These are phyloP conservation scores for Mythimna impura DNA, from an alignment of 2,888 invertebrate species.

Conservation along the genomic window DNA sequence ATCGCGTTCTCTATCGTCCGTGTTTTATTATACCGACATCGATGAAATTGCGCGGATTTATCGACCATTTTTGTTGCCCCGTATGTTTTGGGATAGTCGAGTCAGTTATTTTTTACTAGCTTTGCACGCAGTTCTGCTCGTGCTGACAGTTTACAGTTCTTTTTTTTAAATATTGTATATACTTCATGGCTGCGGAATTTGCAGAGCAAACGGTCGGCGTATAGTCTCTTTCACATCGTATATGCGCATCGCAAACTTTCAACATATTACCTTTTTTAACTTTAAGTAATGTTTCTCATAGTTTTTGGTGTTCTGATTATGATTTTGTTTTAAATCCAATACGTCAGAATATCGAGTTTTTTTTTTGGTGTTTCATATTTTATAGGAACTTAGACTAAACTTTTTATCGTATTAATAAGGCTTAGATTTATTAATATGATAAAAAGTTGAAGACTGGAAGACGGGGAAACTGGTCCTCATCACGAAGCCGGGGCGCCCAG, in stretches of 20 bases:
- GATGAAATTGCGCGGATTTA: conserved; percentile 61
- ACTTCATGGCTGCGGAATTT: background rate
- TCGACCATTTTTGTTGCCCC: conserved; percentile 51
- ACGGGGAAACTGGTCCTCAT: too few relatives aligned
- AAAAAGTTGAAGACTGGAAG: too few relatives aligned
- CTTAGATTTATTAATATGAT: too few relatives aligned
- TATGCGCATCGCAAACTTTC: too few relatives aligned
- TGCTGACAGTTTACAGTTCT: conserved; percentile 7
- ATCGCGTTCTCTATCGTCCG: conserved; percentile 61
- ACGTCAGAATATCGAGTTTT: too few relatives aligned
- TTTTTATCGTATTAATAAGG: too few relatives aligned
- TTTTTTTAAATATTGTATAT: conserved; percentile 2
- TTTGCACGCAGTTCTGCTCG: conserved; percentile 20
- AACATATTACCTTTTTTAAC: too few relatives aligned
- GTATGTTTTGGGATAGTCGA: conserved; percentile 42
- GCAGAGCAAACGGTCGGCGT: background rate
- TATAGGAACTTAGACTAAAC: too few relatives aligned
- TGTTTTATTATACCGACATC: conserved; percentile 61
- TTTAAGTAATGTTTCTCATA: background rate
- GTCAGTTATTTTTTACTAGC: conserved; percentile 34
- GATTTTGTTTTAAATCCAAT: too few relatives aligned
- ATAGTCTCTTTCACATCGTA: background rate
- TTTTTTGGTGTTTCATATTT: too few relatives aligned
- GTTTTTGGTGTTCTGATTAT: too few relatives aligned
- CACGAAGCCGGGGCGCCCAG: too few relatives aligned